phyloP scores from a whole-genome alignment of 2,113 vertebrate genomes.

The Oreochromis tanganicae region DNA sequence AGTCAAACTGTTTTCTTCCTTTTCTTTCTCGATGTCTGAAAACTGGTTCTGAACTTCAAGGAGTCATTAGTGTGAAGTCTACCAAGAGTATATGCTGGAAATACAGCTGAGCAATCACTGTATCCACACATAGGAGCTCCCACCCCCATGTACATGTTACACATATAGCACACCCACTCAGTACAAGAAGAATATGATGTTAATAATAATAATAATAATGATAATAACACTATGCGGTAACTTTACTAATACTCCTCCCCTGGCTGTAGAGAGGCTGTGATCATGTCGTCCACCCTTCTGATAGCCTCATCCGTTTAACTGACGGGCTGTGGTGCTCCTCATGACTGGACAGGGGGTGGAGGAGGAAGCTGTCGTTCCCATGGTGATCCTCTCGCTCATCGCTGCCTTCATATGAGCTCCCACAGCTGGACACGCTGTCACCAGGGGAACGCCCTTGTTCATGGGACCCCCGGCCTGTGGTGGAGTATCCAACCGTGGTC shows the following conservation, averaged over 20 bases:
- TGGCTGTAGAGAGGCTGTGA: conserved; percentile 32
- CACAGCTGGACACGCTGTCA: conserved; percentile 94
- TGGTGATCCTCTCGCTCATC: conserved; percentile 86
- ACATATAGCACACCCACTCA: conserved; percentile 90
- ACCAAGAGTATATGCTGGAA: neutral
- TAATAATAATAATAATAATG: conserved; percentile 63
- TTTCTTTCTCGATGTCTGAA: neutral
- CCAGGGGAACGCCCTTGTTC: conserved; percentile 88
- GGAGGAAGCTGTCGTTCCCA: conserved; percentile 82
- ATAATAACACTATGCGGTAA: conserved; percentile 63
- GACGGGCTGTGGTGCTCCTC: conserved; percentile 91
- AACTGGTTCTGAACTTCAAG: neutral
- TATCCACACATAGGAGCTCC: neutral
- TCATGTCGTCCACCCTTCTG: conserved; percentile 97
- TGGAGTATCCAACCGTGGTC: conserved; percentile 54
- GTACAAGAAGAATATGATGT: conserved; percentile 80
- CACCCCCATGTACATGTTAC: conserved; percentile 49
- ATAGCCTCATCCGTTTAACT: conserved; percentile 91
- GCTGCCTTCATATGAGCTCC: conserved; percentile 95
- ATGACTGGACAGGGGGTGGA: conserved; percentile 78
- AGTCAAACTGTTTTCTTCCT: neutral
- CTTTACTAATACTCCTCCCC: conserved; percentile 6
- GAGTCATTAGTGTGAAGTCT: neutral
- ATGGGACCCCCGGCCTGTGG: conserved; percentile 39
- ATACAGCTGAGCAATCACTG: neutral